phyloP scores from a whole-genome alignment of 2,888 invertebrate species.

The Limnephilus rhombicus region DNA sequence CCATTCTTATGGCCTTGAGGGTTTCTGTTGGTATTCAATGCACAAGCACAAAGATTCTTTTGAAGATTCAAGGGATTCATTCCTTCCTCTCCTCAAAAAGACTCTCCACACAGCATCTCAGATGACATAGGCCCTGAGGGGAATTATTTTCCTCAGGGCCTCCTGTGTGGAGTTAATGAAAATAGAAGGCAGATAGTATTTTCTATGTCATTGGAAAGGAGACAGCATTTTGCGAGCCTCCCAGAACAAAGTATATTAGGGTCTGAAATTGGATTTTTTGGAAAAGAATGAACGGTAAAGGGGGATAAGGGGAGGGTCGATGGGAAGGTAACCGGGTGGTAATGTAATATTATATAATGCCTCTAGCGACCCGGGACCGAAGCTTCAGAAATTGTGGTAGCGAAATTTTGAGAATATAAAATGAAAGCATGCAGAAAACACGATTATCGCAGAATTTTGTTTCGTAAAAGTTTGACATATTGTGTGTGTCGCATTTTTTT shows the following conservation, averaged over 20 bases:
- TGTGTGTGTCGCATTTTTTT: too few relatives aligned
- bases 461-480: too few relatives aligned
- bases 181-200: not conserved
- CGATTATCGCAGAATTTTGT: not conserved
- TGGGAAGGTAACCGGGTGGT: constrained; percentile 1
- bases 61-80: too few relatives aligned
- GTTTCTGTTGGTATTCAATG: too few relatives aligned
- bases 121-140: too few relatives aligned
- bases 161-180: too few relatives aligned
- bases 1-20: too few relatives aligned
- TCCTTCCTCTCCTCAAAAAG: too few relatives aligned
- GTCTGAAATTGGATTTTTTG: constrained; percentile 17
- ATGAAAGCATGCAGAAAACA: not conserved
- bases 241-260: constrained; percentile 7
- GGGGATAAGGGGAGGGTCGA: not conserved
- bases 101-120: too few relatives aligned
- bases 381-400: not conserved
- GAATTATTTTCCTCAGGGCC: too few relatives aligned
- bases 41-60: too few relatives aligned
- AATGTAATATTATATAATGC: not conserved
- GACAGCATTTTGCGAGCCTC: not conserved
- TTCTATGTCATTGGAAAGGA: not conserved
- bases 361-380: not conserved
- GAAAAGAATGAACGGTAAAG: constrained; percentile 12
- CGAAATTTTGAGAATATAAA: not conserved